Percentiles rank a stretch among this genome's conserved stretches.
These are phyloP conservation scores for Parauchenoglanis punctatus DNA, from an alignment of 2,797 vertebrate genomes.

Conservation along the genomic window DNA sequence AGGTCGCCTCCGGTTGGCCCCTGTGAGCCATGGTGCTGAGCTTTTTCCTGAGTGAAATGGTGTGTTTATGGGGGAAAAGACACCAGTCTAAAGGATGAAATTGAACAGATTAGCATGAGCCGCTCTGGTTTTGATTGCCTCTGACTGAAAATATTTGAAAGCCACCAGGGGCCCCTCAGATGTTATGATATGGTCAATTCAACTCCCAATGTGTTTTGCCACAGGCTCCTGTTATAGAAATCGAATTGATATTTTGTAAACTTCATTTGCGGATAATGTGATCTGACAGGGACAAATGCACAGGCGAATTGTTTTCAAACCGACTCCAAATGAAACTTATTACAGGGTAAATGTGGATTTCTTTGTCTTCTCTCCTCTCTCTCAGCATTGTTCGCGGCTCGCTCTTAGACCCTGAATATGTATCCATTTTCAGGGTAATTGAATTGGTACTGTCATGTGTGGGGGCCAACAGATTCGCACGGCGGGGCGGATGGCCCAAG, in stretches of 20 bases:
- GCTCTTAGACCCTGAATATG: conserved; percentile 86
- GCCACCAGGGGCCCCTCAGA: conserved; percentile 93
- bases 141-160: conserved; percentile 93
- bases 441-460: conserved; percentile 96
- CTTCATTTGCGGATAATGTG: conserved; percentile 99
- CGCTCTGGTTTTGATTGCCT: conserved; percentile 94
- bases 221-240: conserved; percentile 87
- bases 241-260: conserved; percentile 99
- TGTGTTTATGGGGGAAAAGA: conserved; percentile 82
- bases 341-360: conserved; percentile 94
- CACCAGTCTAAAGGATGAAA: conserved; percentile 92
- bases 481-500: conserved; percentile 86
- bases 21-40: conserved; percentile 36
- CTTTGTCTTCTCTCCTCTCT: conserved; percentile 84
- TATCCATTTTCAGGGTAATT: conserved; percentile 93
- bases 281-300: conserved; percentile 99
- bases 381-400: conserved; percentile 42
- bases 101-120: conserved; percentile 93
- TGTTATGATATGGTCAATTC: conserved; percentile 84
- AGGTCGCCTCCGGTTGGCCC: conserved; percentile 63
- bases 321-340: conserved; percentile 98
- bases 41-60: conserved; percentile 43
- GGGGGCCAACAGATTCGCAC: conserved; percentile 84
- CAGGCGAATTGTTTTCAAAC: conserved; percentile 97
- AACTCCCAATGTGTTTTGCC: conserved; percentile 78